Percentiles rank a stretch among this genome's conserved stretches.
These are phyloP conservation scores for Yoshiicerus persimilis DNA, from an alignment of 1,140 invertebrate species.

Conservation along the genomic window DNA sequence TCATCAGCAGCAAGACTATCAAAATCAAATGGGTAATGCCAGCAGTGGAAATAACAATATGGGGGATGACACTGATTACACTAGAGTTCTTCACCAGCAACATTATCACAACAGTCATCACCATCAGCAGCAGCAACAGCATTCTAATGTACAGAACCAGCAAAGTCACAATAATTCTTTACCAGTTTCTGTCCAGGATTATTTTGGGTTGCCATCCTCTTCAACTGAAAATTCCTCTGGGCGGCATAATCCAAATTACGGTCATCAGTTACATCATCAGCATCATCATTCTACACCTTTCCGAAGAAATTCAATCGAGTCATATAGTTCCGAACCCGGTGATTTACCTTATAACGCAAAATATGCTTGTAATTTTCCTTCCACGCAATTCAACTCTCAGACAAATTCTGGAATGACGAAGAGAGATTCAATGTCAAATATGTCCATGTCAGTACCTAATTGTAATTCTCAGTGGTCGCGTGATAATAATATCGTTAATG, in stretches of 20 bases:
- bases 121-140: conserved; percentile 22
- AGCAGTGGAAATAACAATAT: not conserved
- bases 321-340: conserved; percentile 44
- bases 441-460: conserved; percentile 26
- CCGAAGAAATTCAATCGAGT: conserved; percentile 48
- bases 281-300: conserved; percentile 27
- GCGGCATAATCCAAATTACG: not conserved
- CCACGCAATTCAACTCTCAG: not conserved
- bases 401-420: not conserved
- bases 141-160: not conserved
- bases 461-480: conserved; percentile 22
- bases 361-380: conserved; percentile 32
- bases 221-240: not conserved
- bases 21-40: conserved; percentile 28
- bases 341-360: conserved; percentile 33
- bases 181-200: not conserved
- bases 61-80: conserved; percentile 17
- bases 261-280: conserved; percentile 11
- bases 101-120: not conserved
- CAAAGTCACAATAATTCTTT: conserved; percentile 12
- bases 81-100: not conserved
- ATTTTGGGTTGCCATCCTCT: conserved; percentile 9
- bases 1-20: conserved; percentile 14
- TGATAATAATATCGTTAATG: conserved; percentile 20
- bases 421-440: conserved; percentile 23